Base-by-base conservation (phyloP, 2,888 invertebrate species). In the Linnaemya tessellans region DNA sequence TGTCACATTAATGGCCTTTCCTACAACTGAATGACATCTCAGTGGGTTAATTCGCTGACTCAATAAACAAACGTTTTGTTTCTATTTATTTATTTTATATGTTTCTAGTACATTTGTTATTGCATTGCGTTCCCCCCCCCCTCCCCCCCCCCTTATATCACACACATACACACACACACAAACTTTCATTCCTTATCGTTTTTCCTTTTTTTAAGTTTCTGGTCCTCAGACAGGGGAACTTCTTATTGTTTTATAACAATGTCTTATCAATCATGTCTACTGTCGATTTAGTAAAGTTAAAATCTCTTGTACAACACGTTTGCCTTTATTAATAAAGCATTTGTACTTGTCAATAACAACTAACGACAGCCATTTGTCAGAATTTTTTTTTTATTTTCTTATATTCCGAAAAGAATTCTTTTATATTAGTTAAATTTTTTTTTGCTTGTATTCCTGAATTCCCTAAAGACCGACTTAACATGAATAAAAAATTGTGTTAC, bases 241-340 rank as follows among this genome's bases (percentile, higher is more conserved):
- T 15, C 54, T 56, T 65, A 25, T 75, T 49, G 60, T 22, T 73
- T 67, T 77, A 71, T 64, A 77, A 80, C 77, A 84, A 80, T 68
- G 65, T 79, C 82, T 75, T 84, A 87, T 84, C 84, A 87, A 87
- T 87, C 87, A 86, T 84, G 67, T 78, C 46, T 38, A 56, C 80
- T 86, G 81, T 86, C 84, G 83, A 84, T 86, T 83, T 82, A 67
- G 41, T 35, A 73, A 84, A 78, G 75, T 74, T 75, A 65, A 75
- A 85, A 80, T 82, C 75, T 58, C 43, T 84, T 77, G 86, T 80
- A 78, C 15, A 75, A 80, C 86, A 85, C 75, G 82, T 85, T 78
- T 79, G 82, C 80, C 84, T 86, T 84, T 84, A 87, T 87, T 87
- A 87, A 86, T 87, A 87, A 84, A 67, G 70, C 81, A 86, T 87